Evolutionary conservation across 2,113 vertebrate genomes (phyloP), one percentile per base, ranked within the genome.

Genomic region (Shinisaurus crocodilurus): DNA sequence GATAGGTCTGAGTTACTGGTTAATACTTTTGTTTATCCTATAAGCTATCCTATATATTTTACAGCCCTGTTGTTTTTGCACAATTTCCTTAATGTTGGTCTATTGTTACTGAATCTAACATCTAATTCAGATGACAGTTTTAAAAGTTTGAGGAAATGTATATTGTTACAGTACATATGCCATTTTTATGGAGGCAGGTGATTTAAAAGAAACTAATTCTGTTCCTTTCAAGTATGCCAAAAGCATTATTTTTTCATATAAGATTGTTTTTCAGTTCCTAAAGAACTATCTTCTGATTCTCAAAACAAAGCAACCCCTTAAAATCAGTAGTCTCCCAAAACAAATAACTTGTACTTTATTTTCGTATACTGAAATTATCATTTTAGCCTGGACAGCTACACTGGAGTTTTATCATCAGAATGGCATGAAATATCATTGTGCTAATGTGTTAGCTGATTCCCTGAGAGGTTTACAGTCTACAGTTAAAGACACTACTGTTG

Each of bases 311-410:
- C 87, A 81, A 13, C 43, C 77, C 50, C 70, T 43, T 87, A 48
- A 48, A 57, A 91, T 70, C 50, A 88, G 88, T 37, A 2, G 54
- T 92, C 34, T 85, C 48, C 57, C 87, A 0, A 83, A 83, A 60
- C 87, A 50, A 89, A 77, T 63, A 89, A 67, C 86, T 82, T 37
- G 5, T 83, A 69, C 65, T 93, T 86, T 65, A 85, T 93, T 93
- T 89, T 92, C 82, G 90, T 94, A 86, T 92, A 76, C 90, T 85
- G 96, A 93, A 94, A 93, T 95, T 95, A 91, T 86, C 70, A 90
- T 94, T 95, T 88, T 92, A 86, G 81, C 72, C 74, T 89, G 91
- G 92, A 93, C 90, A 93, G 95, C 94, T 95, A 92, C 92, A 95
- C 57, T 82, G 92, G 92, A 90, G 16, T 10, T 48, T 3, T 94